Conservation (phyloP, 2,797 vertebrate genomes). For the Apogon hyalosoma region DNA sequence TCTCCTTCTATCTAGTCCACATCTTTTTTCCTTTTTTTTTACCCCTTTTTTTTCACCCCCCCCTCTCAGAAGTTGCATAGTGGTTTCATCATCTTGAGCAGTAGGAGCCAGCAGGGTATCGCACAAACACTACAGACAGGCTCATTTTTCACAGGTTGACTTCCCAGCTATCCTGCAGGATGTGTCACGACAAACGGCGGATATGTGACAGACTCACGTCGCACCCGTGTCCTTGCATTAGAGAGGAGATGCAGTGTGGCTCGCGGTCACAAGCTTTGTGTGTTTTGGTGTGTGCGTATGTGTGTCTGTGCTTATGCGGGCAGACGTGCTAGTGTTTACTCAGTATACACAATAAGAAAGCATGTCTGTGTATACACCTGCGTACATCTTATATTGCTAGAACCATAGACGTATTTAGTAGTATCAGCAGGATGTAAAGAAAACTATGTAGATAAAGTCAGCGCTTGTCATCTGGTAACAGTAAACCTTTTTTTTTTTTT, state of each 20-base stretch:
- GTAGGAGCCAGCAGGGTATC: constrained; percentile 78
- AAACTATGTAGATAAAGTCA: constrained; percentile 7
- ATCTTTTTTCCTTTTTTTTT: constrained; percentile 50
- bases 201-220: constrained; percentile 78
- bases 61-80: constrained; percentile 77
- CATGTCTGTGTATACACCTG: constrained; percentile 25
- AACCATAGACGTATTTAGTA: constrained; percentile 13
- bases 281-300: constrained; percentile 30
- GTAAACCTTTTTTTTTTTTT: constrained; percentile 19
- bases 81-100: constrained; percentile 84
- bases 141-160: constrained; percentile 84
- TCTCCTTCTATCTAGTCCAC: constrained; percentile 70
- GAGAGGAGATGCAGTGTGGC: constrained; percentile 64
- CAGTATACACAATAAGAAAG: constrained; percentile 19
- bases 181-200: constrained; percentile 73
- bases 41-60: constrained; percentile 4
- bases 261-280: constrained; percentile 39
- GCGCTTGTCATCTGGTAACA: constrained; percentile 25
- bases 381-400: constrained; percentile 17
- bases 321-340: constrained; percentile 24
- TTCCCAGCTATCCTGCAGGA: constrained; percentile 76
- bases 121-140: constrained; percentile 80
- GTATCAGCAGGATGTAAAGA: constrained; percentile 3
- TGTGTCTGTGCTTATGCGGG: constrained; percentile 16
- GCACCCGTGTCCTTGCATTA: constrained; percentile 79